Evolutionary conservation across 2,113 vertebrate genomes (phyloP).

Genomic region (Lepus americanus): DNA sequence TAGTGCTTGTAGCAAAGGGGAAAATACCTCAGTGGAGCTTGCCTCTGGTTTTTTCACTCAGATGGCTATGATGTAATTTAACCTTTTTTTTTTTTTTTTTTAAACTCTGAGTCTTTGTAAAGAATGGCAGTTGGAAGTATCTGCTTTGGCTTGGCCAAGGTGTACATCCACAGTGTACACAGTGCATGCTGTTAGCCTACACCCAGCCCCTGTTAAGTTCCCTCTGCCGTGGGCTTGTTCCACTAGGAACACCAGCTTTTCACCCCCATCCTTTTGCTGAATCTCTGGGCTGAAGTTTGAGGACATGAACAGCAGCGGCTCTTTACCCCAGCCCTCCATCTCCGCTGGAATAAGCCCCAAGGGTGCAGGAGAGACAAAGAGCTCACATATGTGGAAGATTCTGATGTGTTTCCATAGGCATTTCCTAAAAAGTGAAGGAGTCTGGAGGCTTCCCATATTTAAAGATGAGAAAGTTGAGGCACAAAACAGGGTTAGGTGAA

Average conservation of each 20-base stretch:
- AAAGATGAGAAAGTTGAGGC: not conserved
- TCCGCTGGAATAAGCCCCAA: not conserved
- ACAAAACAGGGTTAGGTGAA: not conserved
- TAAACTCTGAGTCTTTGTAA: not conserved
- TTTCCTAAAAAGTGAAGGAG: not conserved
- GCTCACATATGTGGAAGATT: not conserved
- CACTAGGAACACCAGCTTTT: not conserved
- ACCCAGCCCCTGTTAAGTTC: not conserved
- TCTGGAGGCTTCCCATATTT: not conserved
- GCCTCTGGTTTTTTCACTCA: not conserved
- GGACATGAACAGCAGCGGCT: not conserved
- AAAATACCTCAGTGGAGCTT: not conserved
- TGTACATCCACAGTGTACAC: too few relatives aligned
- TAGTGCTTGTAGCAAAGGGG: not conserved
- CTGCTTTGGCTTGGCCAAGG: not conserved
- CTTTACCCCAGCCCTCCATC: not conserved
- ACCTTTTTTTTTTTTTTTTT: not conserved
- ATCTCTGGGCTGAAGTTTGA: not conserved
- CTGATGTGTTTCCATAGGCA: not conserved
- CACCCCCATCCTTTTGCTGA: not conserved
- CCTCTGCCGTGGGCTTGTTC: not conserved
- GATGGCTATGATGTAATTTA: not conserved
- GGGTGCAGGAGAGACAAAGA: not conserved
- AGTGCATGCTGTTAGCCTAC: not conserved
- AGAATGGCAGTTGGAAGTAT: not conserved